A percentile compares a stretch with the other conserved stretches of the same genome.
Conservation (phyloP, 2,888 invertebrate species). For the Cosmorhoe ocellata region DNA sequence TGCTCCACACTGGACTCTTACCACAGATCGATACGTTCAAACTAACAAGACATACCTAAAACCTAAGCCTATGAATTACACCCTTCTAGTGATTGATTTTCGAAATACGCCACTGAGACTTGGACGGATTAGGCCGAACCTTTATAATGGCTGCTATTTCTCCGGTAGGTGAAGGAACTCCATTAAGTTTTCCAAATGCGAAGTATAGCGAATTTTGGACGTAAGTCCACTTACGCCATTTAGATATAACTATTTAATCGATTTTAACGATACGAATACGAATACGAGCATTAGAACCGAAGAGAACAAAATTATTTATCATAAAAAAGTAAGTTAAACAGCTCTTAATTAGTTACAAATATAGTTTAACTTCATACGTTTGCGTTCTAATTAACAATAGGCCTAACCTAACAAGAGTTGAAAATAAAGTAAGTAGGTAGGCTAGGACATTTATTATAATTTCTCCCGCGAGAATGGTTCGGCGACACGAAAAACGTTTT, state of each 20-base stretch:
- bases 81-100: conserved; percentile 45
- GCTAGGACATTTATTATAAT: conserved; percentile 32
- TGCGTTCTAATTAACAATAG: neutral
- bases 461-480: conserved; percentile 34
- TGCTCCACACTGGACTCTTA: too few species aligned
- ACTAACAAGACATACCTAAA: too few species aligned
- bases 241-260: too few species aligned
- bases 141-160: conserved; percentile 47
- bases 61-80: neutral
- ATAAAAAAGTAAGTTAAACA: too few species aligned
- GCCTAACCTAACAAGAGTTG: conserved; percentile 21
- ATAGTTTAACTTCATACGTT: too few species aligned
- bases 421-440: conserved; percentile 23
- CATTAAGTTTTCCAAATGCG: conserved; percentile 20
- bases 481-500: conserved; percentile 45
- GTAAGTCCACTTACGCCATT: too few species aligned
- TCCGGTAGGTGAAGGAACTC: conserved; percentile 36
- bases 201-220: conserved; percentile 6
- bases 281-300: too few species aligned
- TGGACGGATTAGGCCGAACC: conserved; percentile 44
- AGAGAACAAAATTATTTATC: too few species aligned
- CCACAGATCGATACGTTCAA: too few species aligned
- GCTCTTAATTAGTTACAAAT: too few species aligned
- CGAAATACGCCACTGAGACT: conserved; percentile 41
- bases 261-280: too few species aligned